These are phyloP conservation scores for Phoebastria nigripes DNA, from an alignment of 2,797 vertebrate species.

Conservation along the genomic window DNA sequence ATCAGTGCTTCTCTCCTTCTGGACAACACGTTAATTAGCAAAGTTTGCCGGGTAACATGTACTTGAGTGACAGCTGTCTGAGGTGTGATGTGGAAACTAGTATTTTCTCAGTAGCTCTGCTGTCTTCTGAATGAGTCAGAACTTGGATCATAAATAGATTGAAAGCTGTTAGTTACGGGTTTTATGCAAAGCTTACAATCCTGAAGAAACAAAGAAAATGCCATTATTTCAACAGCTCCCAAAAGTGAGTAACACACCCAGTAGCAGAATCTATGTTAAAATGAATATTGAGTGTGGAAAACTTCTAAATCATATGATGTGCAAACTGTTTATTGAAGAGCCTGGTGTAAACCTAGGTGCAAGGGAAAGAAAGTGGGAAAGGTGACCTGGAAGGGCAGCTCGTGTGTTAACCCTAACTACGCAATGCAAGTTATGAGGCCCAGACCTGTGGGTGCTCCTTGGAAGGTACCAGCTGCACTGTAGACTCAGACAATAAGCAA, in stretches of 20 bases:
- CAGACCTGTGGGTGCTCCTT: background rate
- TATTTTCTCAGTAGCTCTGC: background rate
- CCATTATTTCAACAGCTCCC: background rate
- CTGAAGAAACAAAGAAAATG: background rate
- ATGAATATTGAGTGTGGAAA: background rate
- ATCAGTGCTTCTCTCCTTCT: background rate
- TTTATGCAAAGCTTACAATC: background rate
- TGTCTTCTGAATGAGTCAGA: background rate
- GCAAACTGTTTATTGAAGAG: background rate
- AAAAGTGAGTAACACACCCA: background rate
- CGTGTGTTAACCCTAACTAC: fast-evolving
- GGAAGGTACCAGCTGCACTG: background rate
- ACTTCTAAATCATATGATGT: background rate
- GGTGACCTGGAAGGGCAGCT: background rate
- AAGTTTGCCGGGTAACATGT: background rate
- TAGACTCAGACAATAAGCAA: background rate
- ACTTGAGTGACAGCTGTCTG: background rate
- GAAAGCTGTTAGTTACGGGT: background rate
- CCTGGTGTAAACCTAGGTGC: background rate
- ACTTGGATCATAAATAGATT: background rate
- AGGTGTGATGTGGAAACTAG: background rate
- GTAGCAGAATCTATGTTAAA: background rate
- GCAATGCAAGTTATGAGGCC: background rate
- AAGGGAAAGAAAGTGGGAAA: background rate
- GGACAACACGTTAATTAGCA: background rate